phyloP scores from a whole-genome alignment of 2,797 vertebrate genomes.

The Scarus forsteni region DNA sequence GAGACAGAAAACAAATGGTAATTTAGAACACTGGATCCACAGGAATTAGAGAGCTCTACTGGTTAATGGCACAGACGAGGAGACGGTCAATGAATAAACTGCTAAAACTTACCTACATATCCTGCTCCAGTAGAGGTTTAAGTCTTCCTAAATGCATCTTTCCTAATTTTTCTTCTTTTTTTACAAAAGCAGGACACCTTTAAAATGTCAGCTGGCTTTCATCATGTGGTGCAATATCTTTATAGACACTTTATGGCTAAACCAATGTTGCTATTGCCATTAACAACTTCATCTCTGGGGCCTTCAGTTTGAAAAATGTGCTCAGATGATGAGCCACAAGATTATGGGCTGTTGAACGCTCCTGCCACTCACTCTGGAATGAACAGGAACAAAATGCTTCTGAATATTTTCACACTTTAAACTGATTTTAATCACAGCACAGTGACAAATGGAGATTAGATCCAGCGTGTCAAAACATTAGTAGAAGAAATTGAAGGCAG shows the following conservation, averaged over 20 bases:
- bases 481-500: constrained; percentile 3
- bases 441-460: constrained; percentile 18
- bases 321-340: not conserved
- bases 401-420: constrained; percentile 27
- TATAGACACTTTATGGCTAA: not conserved
- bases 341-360: not conserved
- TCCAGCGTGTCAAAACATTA: not conserved
- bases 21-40: too few species aligned
- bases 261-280: too few species aligned
- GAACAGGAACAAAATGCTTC: constrained; percentile 41
- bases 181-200: not conserved
- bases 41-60: too few species aligned
- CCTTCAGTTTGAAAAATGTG: too few species aligned
- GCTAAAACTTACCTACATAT: too few species aligned
- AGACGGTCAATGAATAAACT: too few species aligned
- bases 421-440: constrained; percentile 18
- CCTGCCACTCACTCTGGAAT: constrained; percentile 1
- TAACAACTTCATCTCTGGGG: too few species aligned
- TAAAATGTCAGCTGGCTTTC: not conserved
- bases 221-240: not conserved
- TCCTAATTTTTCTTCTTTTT: too few species aligned
- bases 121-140: too few species aligned
- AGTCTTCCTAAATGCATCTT: too few species aligned
- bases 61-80: too few species aligned
- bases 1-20: too few species aligned